Evolutionary conservation across 2,113 vertebrate genomes (phyloP), one percentile per base, ranked within the genome.

Genomic region (Pelvicachromis taeniatus): DNA sequence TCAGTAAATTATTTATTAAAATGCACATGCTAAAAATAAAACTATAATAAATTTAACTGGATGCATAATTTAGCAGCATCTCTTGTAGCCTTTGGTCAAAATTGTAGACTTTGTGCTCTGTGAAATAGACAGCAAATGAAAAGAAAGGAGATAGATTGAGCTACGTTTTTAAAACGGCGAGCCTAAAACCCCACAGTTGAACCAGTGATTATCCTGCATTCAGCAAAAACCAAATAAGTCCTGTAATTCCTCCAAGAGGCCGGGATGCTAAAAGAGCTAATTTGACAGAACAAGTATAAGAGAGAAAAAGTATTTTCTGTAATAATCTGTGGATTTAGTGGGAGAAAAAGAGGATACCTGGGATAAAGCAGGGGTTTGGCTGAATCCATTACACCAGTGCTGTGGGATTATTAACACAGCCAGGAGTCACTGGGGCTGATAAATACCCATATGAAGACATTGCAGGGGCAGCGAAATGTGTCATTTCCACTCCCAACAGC

Each of bases 391-490:
- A 94, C 89, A 94, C 83, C 81, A 78, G 83, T 86, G 81, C 88
- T 70, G 42, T 80, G 88, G 93, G 95, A 95, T 96, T 95, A 95
- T 95, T 93, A 95, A 90, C 91, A 92, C 83, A 80, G 91, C 89
- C 89, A 92, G 88, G 87, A 95, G 93, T 95, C 91, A 91, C 86
- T 87, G 91, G 89, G 87, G 90, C 93, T 94, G 93, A 96, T 94
- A 96, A 95, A 95, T 94, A 91, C 95, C 88, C 90, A 91, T 87
- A 94, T 94, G 93, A 96, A 95, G 95, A 95, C 91, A 89, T 94
- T 86, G 92, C 93, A 91, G 90, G 82, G 89, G 87, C 89, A 92
- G 89, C 91, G 89, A 93, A 95, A 95, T 95, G 93, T 94, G 94
- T 92, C 94, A 85, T 87, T 93, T 91, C 88, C 80, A 88, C 87